Percentiles rank a stretch among this genome's conserved stretches.
Evolutionary conservation across 2,888 invertebrate species (phyloP).

Genomic region (Tromatobia lineatoria): DNA sequence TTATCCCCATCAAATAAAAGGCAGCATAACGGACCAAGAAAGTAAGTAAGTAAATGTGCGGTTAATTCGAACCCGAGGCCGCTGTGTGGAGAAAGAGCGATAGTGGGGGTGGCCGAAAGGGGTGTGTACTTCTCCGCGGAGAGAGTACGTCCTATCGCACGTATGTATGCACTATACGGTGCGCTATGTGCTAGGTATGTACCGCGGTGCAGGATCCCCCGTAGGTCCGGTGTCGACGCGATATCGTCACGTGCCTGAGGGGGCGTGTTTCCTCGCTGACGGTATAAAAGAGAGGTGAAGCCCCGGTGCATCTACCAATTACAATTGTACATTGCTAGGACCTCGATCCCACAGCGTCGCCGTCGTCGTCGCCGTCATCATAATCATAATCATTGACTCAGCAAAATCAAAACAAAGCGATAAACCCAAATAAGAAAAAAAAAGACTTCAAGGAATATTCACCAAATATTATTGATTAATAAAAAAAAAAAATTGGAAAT

Average conservation of each 20-base stretch:
- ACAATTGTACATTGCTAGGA: constrained; percentile 75
- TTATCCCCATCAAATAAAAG: neutral
- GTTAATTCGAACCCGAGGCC: constrained; percentile 10
- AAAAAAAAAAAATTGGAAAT: neutral
- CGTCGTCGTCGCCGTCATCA: constrained; percentile 2
- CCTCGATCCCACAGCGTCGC: constrained; percentile 15
- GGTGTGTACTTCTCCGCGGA: constrained; percentile 49
- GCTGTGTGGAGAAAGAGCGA: neutral
- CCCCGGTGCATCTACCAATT: constrained; percentile 78
- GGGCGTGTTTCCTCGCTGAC: constrained; percentile 72
- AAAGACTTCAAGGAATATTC: neutral
- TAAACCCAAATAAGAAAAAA: neutral
- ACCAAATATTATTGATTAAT: neutral
- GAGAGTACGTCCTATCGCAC: constrained; percentile 50
- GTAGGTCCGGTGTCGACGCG: constrained; percentile 63
- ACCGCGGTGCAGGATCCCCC: constrained; percentile 47
- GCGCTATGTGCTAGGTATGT: constrained; percentile 2
- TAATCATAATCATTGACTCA: neutral
- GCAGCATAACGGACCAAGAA: neutral
- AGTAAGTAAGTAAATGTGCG: neutral
- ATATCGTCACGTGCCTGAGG: constrained; percentile 77
- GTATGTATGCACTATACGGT: constrained; percentile 19
- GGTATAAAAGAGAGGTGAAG: constrained; percentile 78
- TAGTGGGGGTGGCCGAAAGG: constrained; percentile 56
- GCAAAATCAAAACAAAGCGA: neutral